Percentiles rank a stretch among this genome's conserved stretches.
Conservation (phyloP, 2,888 invertebrate genomes). For the Calephelis perditalis region DNA sequence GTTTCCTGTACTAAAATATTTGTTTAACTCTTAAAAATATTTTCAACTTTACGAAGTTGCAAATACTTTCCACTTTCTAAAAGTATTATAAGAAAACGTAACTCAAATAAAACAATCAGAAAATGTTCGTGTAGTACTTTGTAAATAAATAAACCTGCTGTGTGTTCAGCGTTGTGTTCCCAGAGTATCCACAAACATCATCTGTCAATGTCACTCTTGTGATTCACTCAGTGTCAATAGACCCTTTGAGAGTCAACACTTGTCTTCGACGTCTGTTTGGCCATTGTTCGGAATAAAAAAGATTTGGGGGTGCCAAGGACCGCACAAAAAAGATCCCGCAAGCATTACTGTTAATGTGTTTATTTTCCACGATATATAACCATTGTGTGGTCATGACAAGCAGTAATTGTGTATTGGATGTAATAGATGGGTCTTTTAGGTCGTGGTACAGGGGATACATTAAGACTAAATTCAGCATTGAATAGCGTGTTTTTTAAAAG, state of each 20-base stretch:
- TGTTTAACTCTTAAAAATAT: too few species aligned
- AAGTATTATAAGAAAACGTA: too few species aligned
- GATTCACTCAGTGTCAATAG: slow-evolving; percentile 35
- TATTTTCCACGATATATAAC: not conserved
- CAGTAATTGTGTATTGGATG: too few species aligned
- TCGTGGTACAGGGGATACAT: too few species aligned
- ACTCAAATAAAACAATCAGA: too few species aligned
- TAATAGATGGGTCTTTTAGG: too few species aligned
- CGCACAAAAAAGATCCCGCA: not conserved
- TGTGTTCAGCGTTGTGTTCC: slow-evolving; percentile 27
- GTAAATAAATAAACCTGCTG: slow-evolving; percentile 29
- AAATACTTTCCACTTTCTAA: too few species aligned
- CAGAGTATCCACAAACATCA: slow-evolving; percentile 39
- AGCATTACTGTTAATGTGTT: not conserved
- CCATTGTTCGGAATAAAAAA: slow-evolving; percentile 16
- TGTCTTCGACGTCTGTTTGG: slow-evolving; percentile 24
- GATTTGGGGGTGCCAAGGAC: slow-evolving; percentile 5
- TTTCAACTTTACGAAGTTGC: too few species aligned
- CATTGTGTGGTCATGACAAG: not conserved
- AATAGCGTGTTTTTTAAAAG: too few species aligned
- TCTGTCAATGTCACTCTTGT: slow-evolving; percentile 39
- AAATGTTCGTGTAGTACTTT: slow-evolving; percentile 26
- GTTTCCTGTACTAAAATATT: too few species aligned
- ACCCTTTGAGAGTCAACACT: slow-evolving; percentile 26
- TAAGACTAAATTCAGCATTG: too few species aligned